phyloP scores from a whole-genome alignment of 2,113 vertebrate species.

The cattle (Bos taurus) region ARS-UCD2.0 NC_037340.1:9173001-9173500 shows the following conservation, averaged over 20 bases:
- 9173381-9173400: background rate
- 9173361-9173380: background rate
- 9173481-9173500: background rate
- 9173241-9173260: background rate
- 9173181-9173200: background rate
- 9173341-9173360: background rate
- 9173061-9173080: background rate
- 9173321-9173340: accelerated
- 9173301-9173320: background rate
- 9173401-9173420: background rate
- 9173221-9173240: background rate
- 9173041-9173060: background rate
- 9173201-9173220: background rate
- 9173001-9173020: background rate
- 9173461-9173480: background rate
- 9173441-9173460: background rate
- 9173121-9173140: background rate
- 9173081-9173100: background rate
- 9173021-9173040: background rate
- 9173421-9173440: background rate
- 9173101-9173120: background rate
- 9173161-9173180: background rate
- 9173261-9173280: background rate
- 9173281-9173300: background rate
- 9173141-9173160: background rate